Evolutionary conservation across 2,797 vertebrate genomes (phyloP), one percentile per base, ranked within the genome.

Genomic region (Myotis myotis): DNA sequence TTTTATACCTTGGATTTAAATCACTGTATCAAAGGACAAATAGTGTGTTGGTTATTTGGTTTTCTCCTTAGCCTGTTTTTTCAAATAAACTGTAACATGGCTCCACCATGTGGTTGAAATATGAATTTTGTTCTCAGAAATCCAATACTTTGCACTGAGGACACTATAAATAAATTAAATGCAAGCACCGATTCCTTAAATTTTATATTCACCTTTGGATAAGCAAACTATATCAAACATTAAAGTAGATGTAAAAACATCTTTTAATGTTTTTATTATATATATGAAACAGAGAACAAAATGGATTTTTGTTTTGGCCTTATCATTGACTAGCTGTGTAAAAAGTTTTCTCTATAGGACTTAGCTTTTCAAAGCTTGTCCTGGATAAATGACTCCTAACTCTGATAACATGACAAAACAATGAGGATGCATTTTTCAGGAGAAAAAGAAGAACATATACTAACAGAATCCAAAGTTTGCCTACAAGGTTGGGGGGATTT

Each of bases 21-120:
- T 80, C 19, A 60, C 12, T 81, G 41, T 62, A n/a, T 78, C 33
- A 33, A 78, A 78, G 8, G 30, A 66, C 68, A 71, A 7, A 41
- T 49, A 38, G 3, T 8, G 2, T 20, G 11, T 36, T 55, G 36
- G 7, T 33, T 33, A 47, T 28, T 78, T 66, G 28, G 3, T 62
- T 83, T 92, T 60, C 36, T 28, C 9, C 20, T 92, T 10, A 28
- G 30, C 10, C 1, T 25, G 13, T 23, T 91, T 94, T 94, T 76
- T 94, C 55, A 92, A 93, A 96, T 95, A 89, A 89, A 72, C 68
- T 97, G 92, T 93, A 87, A 92, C 94, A 97, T 95, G 88, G 94
- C 96, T 85, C 97, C 97, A 97, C 81, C 97, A 0, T 94, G 97
- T 97, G 97, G 96, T 83, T 49, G 7, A 89, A 95, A 55, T 66